Evolutionary conservation across 2,888 invertebrate genomes (phyloP).

Genomic region (Zelleria hepariella): DNA sequence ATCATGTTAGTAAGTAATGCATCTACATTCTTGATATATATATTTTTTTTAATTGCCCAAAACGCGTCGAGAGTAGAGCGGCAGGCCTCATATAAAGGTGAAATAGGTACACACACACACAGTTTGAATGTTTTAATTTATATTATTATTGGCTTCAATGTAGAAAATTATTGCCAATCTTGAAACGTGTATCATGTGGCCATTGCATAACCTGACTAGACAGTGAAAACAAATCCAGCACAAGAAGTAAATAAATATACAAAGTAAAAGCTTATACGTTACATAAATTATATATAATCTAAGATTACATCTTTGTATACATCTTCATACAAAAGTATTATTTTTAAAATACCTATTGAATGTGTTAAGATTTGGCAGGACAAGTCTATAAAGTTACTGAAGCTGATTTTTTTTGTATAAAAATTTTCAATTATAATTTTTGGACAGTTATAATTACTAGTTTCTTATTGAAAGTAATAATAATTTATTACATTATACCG

Average conservation of each 20-base stretch:
- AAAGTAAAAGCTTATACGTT: conserved; percentile 7
- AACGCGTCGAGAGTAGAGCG: too few species aligned
- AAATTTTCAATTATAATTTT: not conserved
- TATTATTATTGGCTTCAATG: too few species aligned
- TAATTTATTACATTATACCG: not conserved
- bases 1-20: too few species aligned
- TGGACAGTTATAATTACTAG: not conserved
- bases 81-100: too few species aligned
- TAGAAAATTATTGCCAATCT: too few species aligned
- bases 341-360: not conserved
- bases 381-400: not conserved
- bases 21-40: too few species aligned
- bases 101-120: too few species aligned
- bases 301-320: conserved; percentile 5
- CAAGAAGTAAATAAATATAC: conserved; percentile 15
- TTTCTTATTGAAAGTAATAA: too few species aligned
- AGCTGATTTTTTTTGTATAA: not conserved
- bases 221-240: conserved; percentile 24
- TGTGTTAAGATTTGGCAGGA: conserved; percentile 7
- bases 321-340: conserved; percentile 1
- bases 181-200: conserved; percentile 13
- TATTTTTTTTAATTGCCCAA: too few species aligned
- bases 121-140: too few species aligned
- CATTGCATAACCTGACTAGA: conserved; percentile 39
- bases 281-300: conserved; percentile 6